phyloP scores from a whole-genome alignment of 2,888 invertebrate species.

The Neoitamus cyanurus region DNA sequence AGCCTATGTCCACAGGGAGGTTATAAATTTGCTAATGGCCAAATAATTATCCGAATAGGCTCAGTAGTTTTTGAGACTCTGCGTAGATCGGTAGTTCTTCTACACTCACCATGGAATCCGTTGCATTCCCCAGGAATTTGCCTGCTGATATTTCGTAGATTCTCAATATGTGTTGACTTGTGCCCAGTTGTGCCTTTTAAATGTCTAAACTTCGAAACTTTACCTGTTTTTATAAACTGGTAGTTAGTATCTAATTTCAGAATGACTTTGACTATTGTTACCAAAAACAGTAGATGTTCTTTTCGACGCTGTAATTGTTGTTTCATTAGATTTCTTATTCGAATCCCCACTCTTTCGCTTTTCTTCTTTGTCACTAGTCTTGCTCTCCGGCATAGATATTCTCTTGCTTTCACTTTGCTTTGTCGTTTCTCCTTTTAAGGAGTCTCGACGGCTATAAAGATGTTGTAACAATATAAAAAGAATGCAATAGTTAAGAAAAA shows the following conservation, averaged over 20 bases:
- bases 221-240: slow-evolving; percentile 67
- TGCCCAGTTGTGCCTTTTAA: slow-evolving; percentile 91
- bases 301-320: slow-evolving; percentile 74
- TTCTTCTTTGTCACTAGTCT: slow-evolving; percentile 50
- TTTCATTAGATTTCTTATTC: slow-evolving; percentile 46
- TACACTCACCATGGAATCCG: slow-evolving; percentile 82
- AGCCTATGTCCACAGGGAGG: too few species aligned
- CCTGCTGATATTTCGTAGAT: slow-evolving; percentile 88
- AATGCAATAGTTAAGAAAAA: background rate
- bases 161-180: slow-evolving; percentile 91
- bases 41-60: too few species aligned
- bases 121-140: slow-evolving; percentile 95
- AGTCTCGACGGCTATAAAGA: slow-evolving; percentile 73
- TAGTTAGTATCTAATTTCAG: background rate
- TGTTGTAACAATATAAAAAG: background rate
- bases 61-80: background rate
- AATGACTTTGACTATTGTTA: slow-evolving; percentile 51
- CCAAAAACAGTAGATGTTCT: slow-evolving; percentile 89
- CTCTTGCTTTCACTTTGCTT: slow-evolving; percentile 60
- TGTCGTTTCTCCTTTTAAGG: slow-evolving; percentile 67
- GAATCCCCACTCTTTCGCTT: slow-evolving; percentile 34
- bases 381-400: slow-evolving; percentile 63
- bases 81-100: too few species aligned
- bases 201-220: slow-evolving; percentile 92
- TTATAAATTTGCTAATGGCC: too few species aligned